Evolutionary conservation across 2,797 vertebrate genomes (phyloP).

Genomic region (Rhynchonycteris naso): DNA sequence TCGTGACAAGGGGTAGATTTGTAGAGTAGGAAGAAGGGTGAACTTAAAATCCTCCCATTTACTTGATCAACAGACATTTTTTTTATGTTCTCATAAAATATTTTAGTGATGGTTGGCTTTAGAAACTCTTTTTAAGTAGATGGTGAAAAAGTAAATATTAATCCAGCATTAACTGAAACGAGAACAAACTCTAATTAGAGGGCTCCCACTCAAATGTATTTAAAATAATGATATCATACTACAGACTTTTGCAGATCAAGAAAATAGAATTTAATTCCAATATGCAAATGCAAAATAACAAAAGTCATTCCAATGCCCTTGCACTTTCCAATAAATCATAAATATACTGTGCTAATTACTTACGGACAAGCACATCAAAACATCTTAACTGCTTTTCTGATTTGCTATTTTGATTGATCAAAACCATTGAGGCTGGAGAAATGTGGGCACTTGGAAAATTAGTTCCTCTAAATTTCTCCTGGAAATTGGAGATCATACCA

Average conservation of each 20-base stretch:
- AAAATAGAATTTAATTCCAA: not conserved
- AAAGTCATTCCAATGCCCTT: not conserved
- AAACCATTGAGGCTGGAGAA: not conserved
- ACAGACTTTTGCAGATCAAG: not conserved
- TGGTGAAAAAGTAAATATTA: constrained; percentile 9
- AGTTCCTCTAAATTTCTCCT: constrained; percentile 45
- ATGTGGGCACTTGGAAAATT: constrained; percentile 8
- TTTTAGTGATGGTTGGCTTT: not conserved
- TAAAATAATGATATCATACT: not conserved
- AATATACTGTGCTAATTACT: not conserved
- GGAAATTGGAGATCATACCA: not conserved
- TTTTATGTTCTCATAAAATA: not conserved
- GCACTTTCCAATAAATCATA: not conserved
- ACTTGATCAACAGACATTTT: not conserved
- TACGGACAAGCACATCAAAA: not conserved
- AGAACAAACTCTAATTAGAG: constrained; percentile 21
- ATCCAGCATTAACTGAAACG: not conserved
- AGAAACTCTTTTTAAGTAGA: not conserved
- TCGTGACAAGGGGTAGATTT: not conserved
- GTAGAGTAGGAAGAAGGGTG: not conserved
- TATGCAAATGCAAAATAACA: not conserved
- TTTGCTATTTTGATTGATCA: not conserved
- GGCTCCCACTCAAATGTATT: not conserved
- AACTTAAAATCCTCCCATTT: not conserved
- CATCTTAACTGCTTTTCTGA: not conserved